These are phyloP conservation scores for Proteles cristata DNA, from an alignment of 2,113 vertebrate species.

Conservation along the genomic window DNA sequence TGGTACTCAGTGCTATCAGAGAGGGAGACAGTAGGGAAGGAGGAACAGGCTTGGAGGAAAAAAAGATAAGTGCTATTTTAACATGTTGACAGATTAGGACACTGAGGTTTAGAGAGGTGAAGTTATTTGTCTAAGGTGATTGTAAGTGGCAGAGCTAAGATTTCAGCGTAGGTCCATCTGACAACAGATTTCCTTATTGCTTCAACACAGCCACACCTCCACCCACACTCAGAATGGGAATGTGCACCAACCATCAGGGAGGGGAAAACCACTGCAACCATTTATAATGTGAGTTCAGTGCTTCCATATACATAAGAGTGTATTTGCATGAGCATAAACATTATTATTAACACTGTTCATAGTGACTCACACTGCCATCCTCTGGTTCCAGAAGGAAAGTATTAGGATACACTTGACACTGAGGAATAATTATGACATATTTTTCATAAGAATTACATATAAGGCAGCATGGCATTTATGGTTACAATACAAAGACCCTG, in stretches of 20 bases:
- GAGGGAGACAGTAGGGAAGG: not conserved
- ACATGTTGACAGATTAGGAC: slow-evolving; percentile 40
- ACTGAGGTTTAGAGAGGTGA: not conserved
- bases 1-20: not conserved
- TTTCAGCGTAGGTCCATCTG: not conserved
- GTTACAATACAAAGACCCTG: not conserved
- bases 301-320: not conserved
- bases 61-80: not conserved
- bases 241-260: not conserved
- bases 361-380: slow-evolving; percentile 39
- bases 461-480: not conserved
- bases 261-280: not conserved
- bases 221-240: not conserved
- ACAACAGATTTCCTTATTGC: not conserved
- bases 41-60: not conserved
- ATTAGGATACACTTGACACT: not conserved
- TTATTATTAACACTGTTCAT: slow-evolving; percentile 23
- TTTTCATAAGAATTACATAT: not conserved
- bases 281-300: not conserved
- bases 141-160: slow-evolving; percentile 30
- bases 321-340: slow-evolving; percentile 53
- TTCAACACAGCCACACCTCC: not conserved
- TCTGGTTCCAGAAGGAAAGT: slow-evolving; percentile 38
- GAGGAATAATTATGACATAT: not conserved
- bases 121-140: not conserved